Conservation (phyloP, 2,888 invertebrate genomes). For the Fragum fragum region DNA sequence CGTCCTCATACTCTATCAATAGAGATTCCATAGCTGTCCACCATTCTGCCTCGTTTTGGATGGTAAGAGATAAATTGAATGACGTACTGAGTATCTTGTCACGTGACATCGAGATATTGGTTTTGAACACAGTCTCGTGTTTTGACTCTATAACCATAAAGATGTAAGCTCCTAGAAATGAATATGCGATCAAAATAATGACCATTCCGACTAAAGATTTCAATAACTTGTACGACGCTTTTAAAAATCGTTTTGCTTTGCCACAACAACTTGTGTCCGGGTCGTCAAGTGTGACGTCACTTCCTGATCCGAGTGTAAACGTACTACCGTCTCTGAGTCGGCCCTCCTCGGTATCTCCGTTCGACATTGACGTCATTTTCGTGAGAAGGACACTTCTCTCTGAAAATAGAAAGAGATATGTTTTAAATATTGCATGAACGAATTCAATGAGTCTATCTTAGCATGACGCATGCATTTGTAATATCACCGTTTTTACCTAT, state of each 20-base stretch:
- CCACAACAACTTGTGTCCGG: slow-evolving; percentile 49
- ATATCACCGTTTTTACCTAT: too few species aligned
- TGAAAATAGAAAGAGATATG: slow-evolving; percentile 41
- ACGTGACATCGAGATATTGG: slow-evolving; percentile 92
- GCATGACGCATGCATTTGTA: too few species aligned
- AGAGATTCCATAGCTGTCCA: slow-evolving; percentile 88
- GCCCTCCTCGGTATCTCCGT: slow-evolving; percentile 19
- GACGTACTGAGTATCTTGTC: slow-evolving; percentile 91
- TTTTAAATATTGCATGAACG: too few species aligned
- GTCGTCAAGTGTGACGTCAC: slow-evolving; percentile 23
- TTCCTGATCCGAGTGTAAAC: slow-evolving; percentile 23
- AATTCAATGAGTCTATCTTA: too few species aligned
- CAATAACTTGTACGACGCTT: slow-evolving; percentile 52
- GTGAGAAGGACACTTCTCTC: slow-evolving; percentile 45
- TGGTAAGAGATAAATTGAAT: slow-evolving; percentile 26
- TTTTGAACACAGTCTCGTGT: slow-evolving; percentile 91
- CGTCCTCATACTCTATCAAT: slow-evolving; percentile 94
- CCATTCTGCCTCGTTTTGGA: slow-evolving; percentile 57
- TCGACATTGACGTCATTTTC: slow-evolving; percentile 51
- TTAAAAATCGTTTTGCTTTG: slow-evolving; percentile 48
- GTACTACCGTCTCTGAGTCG: slow-evolving; percentile 22
- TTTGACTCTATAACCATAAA: slow-evolving; percentile 91
- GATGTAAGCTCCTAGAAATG: slow-evolving; percentile 93
- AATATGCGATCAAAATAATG: slow-evolving; percentile 92
- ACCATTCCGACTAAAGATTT: slow-evolving; percentile 90